Percentiles rank a stretch among this genome's conserved stretches.
Evolutionary conservation across 2,888 invertebrate species (phyloP).

Genomic region (Megaustenia siamemsis): DNA sequence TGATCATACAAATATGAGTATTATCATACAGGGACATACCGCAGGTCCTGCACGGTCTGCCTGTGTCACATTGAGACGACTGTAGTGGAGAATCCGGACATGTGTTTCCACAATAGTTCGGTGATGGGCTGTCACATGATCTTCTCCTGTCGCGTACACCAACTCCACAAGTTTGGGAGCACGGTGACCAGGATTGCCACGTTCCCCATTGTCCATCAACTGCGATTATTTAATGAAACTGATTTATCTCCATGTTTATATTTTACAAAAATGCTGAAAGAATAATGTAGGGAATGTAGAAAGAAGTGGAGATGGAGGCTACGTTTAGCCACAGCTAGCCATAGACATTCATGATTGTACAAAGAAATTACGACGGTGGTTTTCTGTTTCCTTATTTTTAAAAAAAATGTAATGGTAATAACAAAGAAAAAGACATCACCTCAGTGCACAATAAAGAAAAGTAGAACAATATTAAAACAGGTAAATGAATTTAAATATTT

Average conservation of each 20-base stretch:
- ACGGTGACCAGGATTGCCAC: constrained; percentile 44
- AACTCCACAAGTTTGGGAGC: constrained; percentile 46
- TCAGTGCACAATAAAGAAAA: too few relatives aligned
- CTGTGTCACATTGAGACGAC: constrained; percentile 10
- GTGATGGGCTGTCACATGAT: constrained; percentile 41
- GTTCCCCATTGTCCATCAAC: constrained; percentile 47
- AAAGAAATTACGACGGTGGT: too few relatives aligned
- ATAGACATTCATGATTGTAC: too few relatives aligned
- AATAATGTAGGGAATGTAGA: too few relatives aligned
- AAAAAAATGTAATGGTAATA: too few relatives aligned
- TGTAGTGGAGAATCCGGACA: constrained; percentile 24
- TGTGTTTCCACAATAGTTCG: constrained; percentile 15
- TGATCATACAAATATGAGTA: neutral
- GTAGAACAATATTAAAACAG: too few relatives aligned
- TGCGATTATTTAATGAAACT: neutral
- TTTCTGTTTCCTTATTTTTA: too few relatives aligned
- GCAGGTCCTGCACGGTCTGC: neutral
- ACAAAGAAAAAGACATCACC: too few relatives aligned
- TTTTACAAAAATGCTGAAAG: too few relatives aligned
- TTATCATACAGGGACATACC: neutral
- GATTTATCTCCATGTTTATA: neutral
- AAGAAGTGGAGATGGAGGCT: too few relatives aligned
- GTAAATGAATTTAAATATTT: too few relatives aligned
- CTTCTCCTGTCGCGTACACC: constrained; percentile 31
- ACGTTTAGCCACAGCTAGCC: too few relatives aligned